Base-by-base conservation (phyloP, 2,888 invertebrate species). In the Blera fallax region DNA sequence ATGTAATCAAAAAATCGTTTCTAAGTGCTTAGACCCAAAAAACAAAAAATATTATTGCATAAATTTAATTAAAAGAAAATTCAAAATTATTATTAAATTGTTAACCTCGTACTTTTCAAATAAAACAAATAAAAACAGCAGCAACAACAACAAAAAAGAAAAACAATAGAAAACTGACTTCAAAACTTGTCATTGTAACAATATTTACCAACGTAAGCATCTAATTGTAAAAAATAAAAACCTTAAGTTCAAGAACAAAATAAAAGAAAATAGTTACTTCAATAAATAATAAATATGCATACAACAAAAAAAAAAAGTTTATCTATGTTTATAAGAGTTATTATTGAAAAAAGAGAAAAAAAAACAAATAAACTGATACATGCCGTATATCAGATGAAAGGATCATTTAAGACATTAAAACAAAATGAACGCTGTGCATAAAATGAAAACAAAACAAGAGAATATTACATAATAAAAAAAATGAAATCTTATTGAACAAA, bases 221-320 rank as follows among this genome's bases (percentile, higher is more conserved):
- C n/a, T 54, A 65, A 58, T 54, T 64, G 65, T 78, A 83, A 73
- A 60, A 62, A n/a, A 43, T 16, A 58, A 16, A 56, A 73, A 78
- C 84, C 84, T 79, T 84, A 74, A 84, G 79, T 79, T 84, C 84
- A 84, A 79, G 11, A 50, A 72, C 7, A 54, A 43, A 60, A 54
- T 3, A 62, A 50, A 43, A 34, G 32, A 58, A 29, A 50, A 10
- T 7, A 34, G 34, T 62, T 27, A 64, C 27, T 34, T 48, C 21
- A 52, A 45, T 40, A 50, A 50, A 40, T 5, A 14, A 67, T 34
- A 64, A 40, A 18, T 52, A 60, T 32, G 64, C 29, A 69, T 21
- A 76, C n/a, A 56, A 48, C 8, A 58, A 60, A 48, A 6, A 52
- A n/a, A 43, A 56, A 69, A 73, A 52, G 18, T 56, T 79, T 60